phyloP scores from a whole-genome alignment of 2,113 vertebrate species.

The Microtus montanus region DNA sequence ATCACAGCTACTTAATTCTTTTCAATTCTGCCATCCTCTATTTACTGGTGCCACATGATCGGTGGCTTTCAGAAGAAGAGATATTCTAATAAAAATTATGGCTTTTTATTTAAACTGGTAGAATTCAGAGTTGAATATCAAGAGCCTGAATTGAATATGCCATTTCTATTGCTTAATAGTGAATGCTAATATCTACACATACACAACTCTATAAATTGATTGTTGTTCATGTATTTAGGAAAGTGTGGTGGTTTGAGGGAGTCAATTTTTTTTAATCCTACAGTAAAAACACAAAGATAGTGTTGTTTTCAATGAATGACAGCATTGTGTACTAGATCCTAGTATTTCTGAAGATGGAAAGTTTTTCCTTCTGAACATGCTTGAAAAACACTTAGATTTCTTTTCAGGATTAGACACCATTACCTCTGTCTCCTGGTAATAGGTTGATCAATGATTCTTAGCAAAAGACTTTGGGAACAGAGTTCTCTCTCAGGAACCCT shows the following conservation, averaged over 20 bases:
- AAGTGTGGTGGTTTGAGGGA: background rate
- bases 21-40: constrained; percentile 43
- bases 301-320: constrained; percentile 38
- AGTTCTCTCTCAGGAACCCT: background rate
- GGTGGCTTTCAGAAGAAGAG: constrained; percentile 55
- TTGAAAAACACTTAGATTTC: constrained; percentile 77
- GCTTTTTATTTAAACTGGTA: constrained; percentile 44
- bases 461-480: constrained; percentile 22
- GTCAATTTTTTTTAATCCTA: background rate
- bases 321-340: constrained; percentile 26
- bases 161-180: constrained; percentile 37
- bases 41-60: constrained; percentile 32
- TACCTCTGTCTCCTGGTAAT: constrained; percentile 53
- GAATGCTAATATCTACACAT: background rate
- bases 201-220: constrained; percentile 14
- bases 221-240: background rate
- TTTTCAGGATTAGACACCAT: constrained; percentile 75
- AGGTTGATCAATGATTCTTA: constrained; percentile 8
- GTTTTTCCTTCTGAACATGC: constrained; percentile 65
- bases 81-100: constrained; percentile 40
- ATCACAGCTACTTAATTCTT: background rate
- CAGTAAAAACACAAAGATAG: background rate
- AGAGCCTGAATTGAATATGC: background rate
- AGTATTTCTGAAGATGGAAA: constrained; percentile 60
- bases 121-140: constrained; percentile 32